A percentile compares a stretch with the other conserved stretches of the same genome.
phyloP scores from a whole-genome alignment of 1,140 invertebrate species.

The Macrosteles quadrilineatus region DNA sequence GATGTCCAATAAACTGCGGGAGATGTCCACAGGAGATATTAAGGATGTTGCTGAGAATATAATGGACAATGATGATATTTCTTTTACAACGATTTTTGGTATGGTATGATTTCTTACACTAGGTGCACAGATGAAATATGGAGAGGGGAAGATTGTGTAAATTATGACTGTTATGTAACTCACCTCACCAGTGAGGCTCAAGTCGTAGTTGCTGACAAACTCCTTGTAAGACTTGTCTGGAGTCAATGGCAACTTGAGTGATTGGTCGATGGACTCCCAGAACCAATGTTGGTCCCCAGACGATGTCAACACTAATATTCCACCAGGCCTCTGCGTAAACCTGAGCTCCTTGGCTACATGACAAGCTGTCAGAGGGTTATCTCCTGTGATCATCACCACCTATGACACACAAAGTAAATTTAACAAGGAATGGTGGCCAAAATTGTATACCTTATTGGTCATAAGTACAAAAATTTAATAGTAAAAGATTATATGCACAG shows the following conservation, averaged over 20 bases:
- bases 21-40: too few relatives aligned
- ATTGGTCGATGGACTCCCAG: slow-evolving; percentile 85
- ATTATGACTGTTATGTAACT: not conserved
- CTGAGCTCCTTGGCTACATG: slow-evolving; percentile 95
- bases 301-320: slow-evolving; percentile 70
- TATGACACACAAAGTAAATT: slow-evolving; percentile 52
- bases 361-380: slow-evolving; percentile 98
- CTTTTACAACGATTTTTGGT: too few relatives aligned
- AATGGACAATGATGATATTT: too few relatives aligned
- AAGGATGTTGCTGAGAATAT: too few relatives aligned
- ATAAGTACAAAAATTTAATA: too few relatives aligned
- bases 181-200: slow-evolving; percentile 92
- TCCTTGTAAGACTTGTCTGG: slow-evolving; percentile 41
- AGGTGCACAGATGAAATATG: too few relatives aligned
- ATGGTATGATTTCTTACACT: too few relatives aligned
- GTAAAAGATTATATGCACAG: too few relatives aligned
- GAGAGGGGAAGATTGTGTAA: too few relatives aligned
- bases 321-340: slow-evolving; percentile 73
- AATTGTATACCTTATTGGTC: too few relatives aligned
- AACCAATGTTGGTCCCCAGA: slow-evolving; percentile 55
- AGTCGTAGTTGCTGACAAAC: slow-evolving; percentile 65
- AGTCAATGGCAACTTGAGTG: slow-evolving; percentile 59
- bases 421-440: too few relatives aligned
- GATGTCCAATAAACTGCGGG: too few relatives aligned
- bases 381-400: slow-evolving; percentile 98